These are phyloP conservation scores for Neocrepidodera transversa DNA, from an alignment of 2,888 invertebrate genomes.

Conservation along the genomic window DNA sequence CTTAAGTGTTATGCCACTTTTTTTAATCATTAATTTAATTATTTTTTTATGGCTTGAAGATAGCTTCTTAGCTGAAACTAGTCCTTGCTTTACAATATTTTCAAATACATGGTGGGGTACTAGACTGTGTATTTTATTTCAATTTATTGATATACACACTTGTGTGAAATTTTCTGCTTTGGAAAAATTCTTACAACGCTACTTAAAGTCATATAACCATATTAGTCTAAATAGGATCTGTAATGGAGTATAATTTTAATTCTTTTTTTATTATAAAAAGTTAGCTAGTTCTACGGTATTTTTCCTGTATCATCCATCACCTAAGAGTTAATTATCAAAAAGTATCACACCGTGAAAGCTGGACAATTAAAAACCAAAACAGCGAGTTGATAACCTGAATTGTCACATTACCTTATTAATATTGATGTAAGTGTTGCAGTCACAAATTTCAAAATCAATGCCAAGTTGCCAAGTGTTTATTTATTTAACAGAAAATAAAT, in stretches of 20 bases:
- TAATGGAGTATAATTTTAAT: background rate
- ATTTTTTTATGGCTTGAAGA: too few species aligned
- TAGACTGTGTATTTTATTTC: too few species aligned
- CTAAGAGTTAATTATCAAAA: conserved; percentile 16
- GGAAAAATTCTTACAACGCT: background rate
- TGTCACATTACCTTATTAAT: conserved; percentile 27
- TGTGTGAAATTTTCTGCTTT: too few species aligned
- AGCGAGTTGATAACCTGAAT: conserved; percentile 26
- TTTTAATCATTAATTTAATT: too few species aligned
- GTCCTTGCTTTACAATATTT: too few species aligned
- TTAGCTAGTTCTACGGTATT: conserved; percentile 1
- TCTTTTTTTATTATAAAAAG: background rate
- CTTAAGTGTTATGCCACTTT: too few species aligned
- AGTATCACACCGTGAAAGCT: conserved; percentile 31
- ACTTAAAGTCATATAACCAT: background rate
- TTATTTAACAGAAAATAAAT: too few species aligned
- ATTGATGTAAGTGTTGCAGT: conserved; percentile 20
- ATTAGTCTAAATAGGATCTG: background rate
- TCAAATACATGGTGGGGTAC: too few species aligned
- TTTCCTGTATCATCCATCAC: conserved; percentile 12
- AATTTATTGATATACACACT: too few species aligned
- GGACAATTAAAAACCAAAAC: conserved; percentile 30
- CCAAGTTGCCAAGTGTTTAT: background rate
- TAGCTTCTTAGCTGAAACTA: too few species aligned
- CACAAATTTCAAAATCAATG: conserved; percentile 2